These are phyloP conservation scores for Malaclemys terrapin DNA, from an alignment of 2,113 vertebrate genomes.

Conservation along the genomic window DNA sequence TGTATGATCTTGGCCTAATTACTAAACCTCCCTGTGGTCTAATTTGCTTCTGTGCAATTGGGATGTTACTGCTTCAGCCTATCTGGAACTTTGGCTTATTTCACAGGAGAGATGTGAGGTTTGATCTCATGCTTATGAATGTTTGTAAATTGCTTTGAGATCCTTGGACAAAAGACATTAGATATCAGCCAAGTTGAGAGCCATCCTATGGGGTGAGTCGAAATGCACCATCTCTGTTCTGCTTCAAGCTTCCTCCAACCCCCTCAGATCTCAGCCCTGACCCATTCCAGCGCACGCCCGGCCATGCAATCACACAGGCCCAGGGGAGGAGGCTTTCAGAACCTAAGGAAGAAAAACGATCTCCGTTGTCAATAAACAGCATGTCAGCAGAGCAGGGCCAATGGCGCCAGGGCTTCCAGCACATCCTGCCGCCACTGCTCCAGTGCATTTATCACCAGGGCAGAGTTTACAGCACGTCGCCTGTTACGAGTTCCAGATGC, in stretches of 20 bases:
- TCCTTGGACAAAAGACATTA: accelerated
- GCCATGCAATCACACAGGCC: not conserved
- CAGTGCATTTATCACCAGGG: slow-evolving; percentile 69
- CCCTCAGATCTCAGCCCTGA: not conserved
- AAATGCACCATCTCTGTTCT: not conserved
- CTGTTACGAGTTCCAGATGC: slow-evolving; percentile 76
- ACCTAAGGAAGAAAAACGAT: not conserved
- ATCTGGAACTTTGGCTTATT: not conserved
- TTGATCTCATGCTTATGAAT: not conserved
- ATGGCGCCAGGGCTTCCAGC: not conserved
- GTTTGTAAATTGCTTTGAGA: not conserved
- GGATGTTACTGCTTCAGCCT: not conserved
- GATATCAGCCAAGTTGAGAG: not conserved
- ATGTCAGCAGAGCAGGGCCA: not conserved
- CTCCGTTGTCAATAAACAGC: slow-evolving; percentile 58
- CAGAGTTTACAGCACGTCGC: slow-evolving; percentile 71
- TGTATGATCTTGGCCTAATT: not conserved
- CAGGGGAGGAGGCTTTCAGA: not conserved
- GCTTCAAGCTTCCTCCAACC: not conserved
- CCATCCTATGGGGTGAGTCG: not conserved
- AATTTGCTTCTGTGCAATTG: accelerated
- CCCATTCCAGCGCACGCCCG: not conserved
- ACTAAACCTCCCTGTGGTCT: not conserved
- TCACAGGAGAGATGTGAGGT: not conserved
- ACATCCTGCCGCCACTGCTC: slow-evolving; percentile 44